Base-by-base conservation (phyloP, 2,113 vertebrate genomes). In the Marmota flaviventris region DNA sequence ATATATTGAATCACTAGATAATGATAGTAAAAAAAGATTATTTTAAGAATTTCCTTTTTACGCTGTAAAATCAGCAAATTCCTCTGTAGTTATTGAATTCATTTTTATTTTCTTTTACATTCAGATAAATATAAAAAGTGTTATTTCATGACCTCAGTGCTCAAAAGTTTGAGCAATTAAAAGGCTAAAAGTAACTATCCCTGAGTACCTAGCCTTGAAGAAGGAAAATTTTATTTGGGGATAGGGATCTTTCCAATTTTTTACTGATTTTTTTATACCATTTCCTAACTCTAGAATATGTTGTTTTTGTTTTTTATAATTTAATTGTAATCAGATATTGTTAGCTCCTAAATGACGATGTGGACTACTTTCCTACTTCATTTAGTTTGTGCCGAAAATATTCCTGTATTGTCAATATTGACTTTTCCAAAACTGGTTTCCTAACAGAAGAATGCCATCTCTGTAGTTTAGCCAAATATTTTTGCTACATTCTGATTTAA, bases 281-380 rank as follows among this genome's bases (percentile, higher is more conserved):
- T 88, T 72, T 89, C 56, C 69, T 37, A 27, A 24, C 4, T 94
- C 5, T 88, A 92, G 24, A 76, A 29, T 92, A 27, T 39, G 25
- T 78, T 85, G 34, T 92, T 91, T 51, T 81, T 83, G 4, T 81
- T 9, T 85, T 51, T 67, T 93, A 34, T 37, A 22, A 56, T 93
- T 75, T 75, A 63, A 92, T 78, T 94, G 10, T 93, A 69, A 85
- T 69, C 29, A 91, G 48, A 14, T 81, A 39, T 39, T 39, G 39
- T 39, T 39, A 85, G 34, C 32, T 94, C 17, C 34, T 89, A 10
- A 32, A 27, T 78, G n/a, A 87, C 45, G 93, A 89, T 73, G 53
- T 88, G 13, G 79, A 51, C 82, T 81, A 95, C 91, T 95, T 96
- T 90, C 20, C 20, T 22, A 69, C 34, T 63, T 87, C 37, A 83